Percentiles rank a stretch among this genome's conserved stretches.
Evolutionary conservation across 2,797 vertebrate genomes (phyloP).

Genomic region (Eremophila alpestris): DNA sequence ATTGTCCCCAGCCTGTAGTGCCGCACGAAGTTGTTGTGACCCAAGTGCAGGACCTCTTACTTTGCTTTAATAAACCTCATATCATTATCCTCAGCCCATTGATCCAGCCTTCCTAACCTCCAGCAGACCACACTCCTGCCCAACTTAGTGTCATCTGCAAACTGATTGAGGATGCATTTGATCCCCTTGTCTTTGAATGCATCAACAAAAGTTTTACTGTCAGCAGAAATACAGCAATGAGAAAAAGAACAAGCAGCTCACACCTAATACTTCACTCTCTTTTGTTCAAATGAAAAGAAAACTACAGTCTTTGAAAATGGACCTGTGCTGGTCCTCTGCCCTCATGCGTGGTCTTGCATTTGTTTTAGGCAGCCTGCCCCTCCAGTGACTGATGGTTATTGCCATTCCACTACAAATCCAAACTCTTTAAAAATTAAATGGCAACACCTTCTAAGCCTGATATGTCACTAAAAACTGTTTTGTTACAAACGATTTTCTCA

Average conservation of each 20-base stretch:
- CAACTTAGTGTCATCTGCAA: background rate
- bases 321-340: accelerated
- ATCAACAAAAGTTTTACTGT: background rate
- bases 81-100: too few species aligned
- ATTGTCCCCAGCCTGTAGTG: accelerated
- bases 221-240: background rate
- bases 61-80: background rate
- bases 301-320: background rate
- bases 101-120: background rate
- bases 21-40: accelerated
- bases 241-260: background rate
- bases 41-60: background rate
- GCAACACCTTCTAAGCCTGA: background rate
- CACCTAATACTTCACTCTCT: background rate
- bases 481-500: background rate
- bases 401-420: background rate
- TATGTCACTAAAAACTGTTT: background rate
- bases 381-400: background rate
- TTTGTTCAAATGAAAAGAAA: background rate
- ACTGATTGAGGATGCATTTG: accelerated
- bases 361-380: background rate
- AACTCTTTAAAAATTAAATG: background rate
- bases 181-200: background rate
- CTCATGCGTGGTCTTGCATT: background rate
- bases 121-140: background rate